Evolutionary conservation across 2,888 invertebrate genomes (phyloP), one percentile per base, ranked within the genome.

Genomic region (Balanococcus diminutus): DNA sequence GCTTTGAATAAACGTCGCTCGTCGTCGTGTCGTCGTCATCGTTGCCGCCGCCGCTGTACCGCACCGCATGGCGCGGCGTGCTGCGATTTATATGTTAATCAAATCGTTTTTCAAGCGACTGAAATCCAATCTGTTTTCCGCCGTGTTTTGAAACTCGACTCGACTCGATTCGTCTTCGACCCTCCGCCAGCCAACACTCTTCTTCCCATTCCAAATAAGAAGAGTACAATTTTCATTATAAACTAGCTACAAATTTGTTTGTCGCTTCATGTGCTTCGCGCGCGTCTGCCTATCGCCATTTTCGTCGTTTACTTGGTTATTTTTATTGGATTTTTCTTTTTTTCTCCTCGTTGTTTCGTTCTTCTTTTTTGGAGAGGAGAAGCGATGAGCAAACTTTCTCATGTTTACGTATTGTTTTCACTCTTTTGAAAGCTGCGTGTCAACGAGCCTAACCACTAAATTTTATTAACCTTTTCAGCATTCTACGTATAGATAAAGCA

Each of bases 31-130:
- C 42, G 42, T 2, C 36, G 36, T 5, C 36, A 8, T 5, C 42
- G 16, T 42, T 14, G 42, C 0, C 14, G 42, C 16, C 42, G 42
- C 11, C 42, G n/a, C n/a, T n/a, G n/a, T n/a, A 42, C 14, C 14
- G 16, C 16, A 42, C 42, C 42, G 42, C 42, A 16, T 42, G 42
- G 16, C 16, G 16, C 42, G 14, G 42, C 42, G 42, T 42, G 42
- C 16, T 42, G 56, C 56, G 56, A 56, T 56, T 56, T 56, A 56
- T 56, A 56, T 56, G 56, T 56, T 56, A 56, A 56, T 56, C 56
- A 56, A 56, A 56, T 56, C 56, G 56, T 56, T 56, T 56, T 56
- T 22, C 56, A 56, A 56, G 19, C 56, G 56, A 56, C 56, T 22
- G 56, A 56, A 56, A 56, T 56, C 56, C 56, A 22, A 56, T 56